phyloP scores from a whole-genome alignment of 1,140 invertebrate species.

The Adelges cooleyi region DNA sequence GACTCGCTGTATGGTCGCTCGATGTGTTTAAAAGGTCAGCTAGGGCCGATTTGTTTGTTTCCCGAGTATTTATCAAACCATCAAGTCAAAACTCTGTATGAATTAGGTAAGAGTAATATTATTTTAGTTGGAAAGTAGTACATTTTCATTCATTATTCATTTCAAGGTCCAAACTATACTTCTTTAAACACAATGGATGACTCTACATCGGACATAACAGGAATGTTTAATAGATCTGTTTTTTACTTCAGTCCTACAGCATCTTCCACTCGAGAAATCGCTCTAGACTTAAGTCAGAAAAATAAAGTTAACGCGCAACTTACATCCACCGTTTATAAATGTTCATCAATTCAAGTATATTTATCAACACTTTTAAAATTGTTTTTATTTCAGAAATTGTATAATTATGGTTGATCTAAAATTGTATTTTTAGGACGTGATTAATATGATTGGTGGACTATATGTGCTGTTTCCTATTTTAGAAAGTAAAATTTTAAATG shows the following conservation, averaged over 20 bases:
- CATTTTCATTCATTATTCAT: no score
- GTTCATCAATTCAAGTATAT: slow-evolving; percentile 22
- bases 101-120: slow-evolving; percentile 36
- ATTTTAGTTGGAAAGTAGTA: neutral
- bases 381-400: neutral
- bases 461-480: slow-evolving; percentile 49
- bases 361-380: neutral
- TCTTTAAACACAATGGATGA: slow-evolving; percentile 23
- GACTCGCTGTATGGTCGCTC: slow-evolving; percentile 43
- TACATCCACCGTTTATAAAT: slow-evolving; percentile 10
- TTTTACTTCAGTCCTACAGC: slow-evolving; percentile 22
- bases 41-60: slow-evolving; percentile 44
- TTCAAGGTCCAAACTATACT: slow-evolving; percentile 21
- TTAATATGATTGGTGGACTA: slow-evolving; percentile 48
- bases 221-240: slow-evolving; percentile 19
- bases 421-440: slow-evolving; percentile 40
- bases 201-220: slow-evolving; percentile 1
- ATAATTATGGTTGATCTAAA: neutral
- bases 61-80: slow-evolving; percentile 40
- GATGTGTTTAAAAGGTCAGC: slow-evolving; percentile 42
- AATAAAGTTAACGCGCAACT: slow-evolving; percentile 14
- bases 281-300: slow-evolving; percentile 23
- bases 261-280: neutral
- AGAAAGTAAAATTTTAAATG: slow-evolving; percentile 38
- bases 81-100: slow-evolving; percentile 39